These are phyloP conservation scores for Mellilla xanthometata DNA, from an alignment of 2,888 invertebrate species.

Conservation along the genomic window DNA sequence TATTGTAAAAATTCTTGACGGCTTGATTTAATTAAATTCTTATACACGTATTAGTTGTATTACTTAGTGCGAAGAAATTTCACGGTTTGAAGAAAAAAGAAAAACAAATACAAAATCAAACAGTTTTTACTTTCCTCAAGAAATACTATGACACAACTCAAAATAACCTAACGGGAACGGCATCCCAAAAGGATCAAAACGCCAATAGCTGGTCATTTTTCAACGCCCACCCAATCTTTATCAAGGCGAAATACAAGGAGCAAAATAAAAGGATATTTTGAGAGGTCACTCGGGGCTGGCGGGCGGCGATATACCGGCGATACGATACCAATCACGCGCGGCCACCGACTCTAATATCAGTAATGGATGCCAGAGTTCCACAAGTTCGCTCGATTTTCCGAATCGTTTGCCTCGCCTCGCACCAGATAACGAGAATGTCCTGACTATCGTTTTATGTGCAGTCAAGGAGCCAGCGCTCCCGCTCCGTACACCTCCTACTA, in stretches of 20 bases:
- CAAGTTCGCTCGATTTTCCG: constrained; percentile 69
- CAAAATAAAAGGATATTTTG: constrained; percentile 20
- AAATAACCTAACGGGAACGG: constrained; percentile 1
- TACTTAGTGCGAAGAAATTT: too few species aligned
- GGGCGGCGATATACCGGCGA: constrained; percentile 25
- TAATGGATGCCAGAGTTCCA: constrained; percentile 71
- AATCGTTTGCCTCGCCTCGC: constrained; percentile 68
- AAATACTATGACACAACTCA: not conserved
- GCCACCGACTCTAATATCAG: constrained; percentile 66
- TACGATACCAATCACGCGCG: constrained; percentile 25
- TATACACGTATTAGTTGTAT: too few species aligned
- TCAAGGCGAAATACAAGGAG: constrained; percentile 16
- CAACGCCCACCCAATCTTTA: constrained; percentile 23
- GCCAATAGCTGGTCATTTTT: constrained; percentile 17
- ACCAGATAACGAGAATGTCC: constrained; percentile 69
- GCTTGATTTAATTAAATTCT: too few species aligned
- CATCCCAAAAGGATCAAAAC: constrained; percentile 9
- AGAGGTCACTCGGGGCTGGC: constrained; percentile 9
- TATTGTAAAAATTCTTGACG: too few species aligned
- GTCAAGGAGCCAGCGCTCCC: constrained; percentile 18
- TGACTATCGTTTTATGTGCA: constrained; percentile 64
- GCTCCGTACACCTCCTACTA: constrained; percentile 21
- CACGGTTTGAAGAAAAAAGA: too few species aligned
- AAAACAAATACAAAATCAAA: too few species aligned
- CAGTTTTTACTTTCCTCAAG: too few species aligned